Evolutionary conservation across 1,140 invertebrate species (phyloP).

Genomic region (Brachionus rotundiformis): DNA sequence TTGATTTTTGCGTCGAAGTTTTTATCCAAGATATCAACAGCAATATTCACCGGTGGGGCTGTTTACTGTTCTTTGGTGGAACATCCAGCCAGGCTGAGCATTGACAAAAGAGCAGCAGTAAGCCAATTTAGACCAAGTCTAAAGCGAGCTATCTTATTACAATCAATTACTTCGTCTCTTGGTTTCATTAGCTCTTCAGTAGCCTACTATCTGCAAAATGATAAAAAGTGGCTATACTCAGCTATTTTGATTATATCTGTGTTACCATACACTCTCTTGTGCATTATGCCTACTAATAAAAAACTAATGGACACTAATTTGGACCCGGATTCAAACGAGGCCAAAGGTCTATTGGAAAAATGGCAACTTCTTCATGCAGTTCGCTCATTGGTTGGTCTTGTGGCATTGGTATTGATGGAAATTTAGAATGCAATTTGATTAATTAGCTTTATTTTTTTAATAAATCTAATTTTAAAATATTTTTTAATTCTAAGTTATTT

Average conservation of each 20-base stretch:
- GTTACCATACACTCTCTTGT: not conserved
- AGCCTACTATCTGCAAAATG: not conserved
- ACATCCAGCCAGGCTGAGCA: not conserved
- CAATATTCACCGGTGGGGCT: conserved; percentile 25
- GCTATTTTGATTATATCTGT: not conserved
- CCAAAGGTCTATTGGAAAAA: not conserved
- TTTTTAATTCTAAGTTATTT: too few relatives aligned
- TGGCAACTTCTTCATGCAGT: not conserved
- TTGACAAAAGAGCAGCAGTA: not conserved
- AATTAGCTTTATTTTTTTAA: too few relatives aligned
- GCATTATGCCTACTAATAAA: not conserved
- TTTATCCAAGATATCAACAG: not conserved
- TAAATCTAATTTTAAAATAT: too few relatives aligned
- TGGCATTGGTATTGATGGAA: not conserved
- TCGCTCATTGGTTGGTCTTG: not conserved
- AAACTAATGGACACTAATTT: not conserved
- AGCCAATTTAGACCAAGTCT: conserved; percentile 24
- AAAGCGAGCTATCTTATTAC: conserved; percentile 1
- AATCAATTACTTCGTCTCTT: not conserved
- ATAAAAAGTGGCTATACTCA: not conserved
- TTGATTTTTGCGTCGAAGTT: not conserved
- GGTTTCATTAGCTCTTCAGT: not conserved
- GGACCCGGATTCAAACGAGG: not conserved
- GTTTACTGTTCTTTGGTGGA: not conserved
- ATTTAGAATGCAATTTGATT: too few relatives aligned